Percentiles rank a stretch among this genome's conserved stretches.
phyloP scores from a whole-genome alignment of 2,888 invertebrate species.

The Syrista parreyssii region DNA sequence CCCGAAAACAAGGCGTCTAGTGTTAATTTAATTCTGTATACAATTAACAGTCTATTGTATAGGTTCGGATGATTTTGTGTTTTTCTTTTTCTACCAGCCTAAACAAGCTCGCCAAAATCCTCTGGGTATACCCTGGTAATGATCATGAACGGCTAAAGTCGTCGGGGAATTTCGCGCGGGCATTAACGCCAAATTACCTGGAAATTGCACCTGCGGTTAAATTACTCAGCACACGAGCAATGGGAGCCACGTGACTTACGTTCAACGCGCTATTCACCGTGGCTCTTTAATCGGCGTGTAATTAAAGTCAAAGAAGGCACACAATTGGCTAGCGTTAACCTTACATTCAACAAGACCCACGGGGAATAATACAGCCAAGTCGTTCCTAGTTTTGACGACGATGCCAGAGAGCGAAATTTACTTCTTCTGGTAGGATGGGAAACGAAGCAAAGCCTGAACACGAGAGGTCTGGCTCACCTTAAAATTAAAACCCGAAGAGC shows the following conservation, averaged over 20 bases:
- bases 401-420: neutral
- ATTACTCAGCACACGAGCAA: constrained; percentile 11
- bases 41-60: neutral
- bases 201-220: constrained; percentile 32
- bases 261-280: neutral
- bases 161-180: neutral
- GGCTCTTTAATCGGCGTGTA: neutral
- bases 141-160: neutral
- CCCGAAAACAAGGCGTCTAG: too few species aligned
- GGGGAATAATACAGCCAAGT: neutral
- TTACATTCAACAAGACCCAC: neutral
- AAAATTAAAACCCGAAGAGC: neutral
- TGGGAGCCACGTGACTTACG: neutral
- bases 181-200: constrained; percentile 28
- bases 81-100: neutral
- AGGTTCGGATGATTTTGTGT: neutral
- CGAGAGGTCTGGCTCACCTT: neutral
- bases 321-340: neutral
- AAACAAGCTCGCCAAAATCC: neutral
- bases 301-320: neutral
- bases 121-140: neutral
- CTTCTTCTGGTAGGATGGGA: neutral
- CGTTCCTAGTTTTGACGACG: neutral
- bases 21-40: too few species aligned
- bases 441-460: neutral